Percentiles rank a stretch among this genome's conserved stretches.
These are phyloP conservation scores for Chelon auratus DNA, from an alignment of 2,797 vertebrate species.

Conservation along the genomic window DNA sequence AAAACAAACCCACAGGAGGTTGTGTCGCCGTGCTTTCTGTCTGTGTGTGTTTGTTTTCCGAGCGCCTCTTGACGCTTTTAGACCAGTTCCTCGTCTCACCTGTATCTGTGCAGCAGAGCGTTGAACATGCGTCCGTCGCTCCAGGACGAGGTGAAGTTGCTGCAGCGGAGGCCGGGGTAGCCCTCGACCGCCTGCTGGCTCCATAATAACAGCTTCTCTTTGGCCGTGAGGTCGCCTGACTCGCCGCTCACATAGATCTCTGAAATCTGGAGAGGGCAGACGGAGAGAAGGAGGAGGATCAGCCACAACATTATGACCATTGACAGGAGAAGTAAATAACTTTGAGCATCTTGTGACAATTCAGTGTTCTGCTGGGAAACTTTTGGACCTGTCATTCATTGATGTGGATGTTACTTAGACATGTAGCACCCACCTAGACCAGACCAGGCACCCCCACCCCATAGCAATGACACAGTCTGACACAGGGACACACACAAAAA, in stretches of 20 bases:
- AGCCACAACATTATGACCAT: too few relatives aligned
- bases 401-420: too few relatives aligned
- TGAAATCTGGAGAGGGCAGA: slow-evolving; percentile 88
- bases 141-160: slow-evolving; percentile 98
- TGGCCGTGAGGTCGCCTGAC: slow-evolving; percentile 96
- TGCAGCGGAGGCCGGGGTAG: slow-evolving; percentile 93
- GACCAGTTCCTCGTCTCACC: slow-evolving; percentile 75
- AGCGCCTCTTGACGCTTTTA: too few relatives aligned
- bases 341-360: too few relatives aligned
- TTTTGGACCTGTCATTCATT: too few relatives aligned
- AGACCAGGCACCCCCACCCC: too few relatives aligned
- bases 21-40: neutral
- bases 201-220: slow-evolving; percentile 98
- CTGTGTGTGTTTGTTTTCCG: neutral
- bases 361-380: too few relatives aligned
- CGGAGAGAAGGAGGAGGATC: neutral
- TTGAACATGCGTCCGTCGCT: slow-evolving; percentile 98
- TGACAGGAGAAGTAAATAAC: too few relatives aligned
- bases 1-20: slow-evolving; percentile 8
- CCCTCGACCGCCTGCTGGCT: slow-evolving; percentile 95
- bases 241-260: slow-evolving; percentile 99
- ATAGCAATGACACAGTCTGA: too few relatives aligned
- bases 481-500: too few relatives aligned
- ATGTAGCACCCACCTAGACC: too few relatives aligned
- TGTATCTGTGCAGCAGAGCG: slow-evolving; percentile 97